A percentile compares a stretch with the other conserved stretches of the same genome.
Conservation (phyloP, 2,888 invertebrate genomes). For the Drosophila infuscata region DNA sequence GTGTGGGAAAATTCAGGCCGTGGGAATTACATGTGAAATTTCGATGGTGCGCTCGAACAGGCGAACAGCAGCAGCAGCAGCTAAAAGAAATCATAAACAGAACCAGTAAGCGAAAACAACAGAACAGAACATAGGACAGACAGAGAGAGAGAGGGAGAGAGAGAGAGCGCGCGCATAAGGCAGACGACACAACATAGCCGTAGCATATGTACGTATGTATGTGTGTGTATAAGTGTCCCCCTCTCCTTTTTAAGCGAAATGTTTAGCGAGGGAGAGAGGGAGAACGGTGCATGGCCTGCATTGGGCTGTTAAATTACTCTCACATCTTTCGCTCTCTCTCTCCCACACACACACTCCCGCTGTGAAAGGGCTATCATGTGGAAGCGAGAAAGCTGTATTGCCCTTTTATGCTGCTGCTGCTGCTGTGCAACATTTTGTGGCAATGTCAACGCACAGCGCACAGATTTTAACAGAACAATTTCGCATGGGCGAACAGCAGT, state of each 20-base stretch:
- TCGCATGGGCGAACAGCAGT: conserved; percentile 69
- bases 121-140: conserved; percentile 31
- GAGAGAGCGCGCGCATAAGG: conserved; percentile 11
- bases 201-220: conserved; percentile 38
- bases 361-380: conserved; percentile 32
- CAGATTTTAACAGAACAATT: conserved; percentile 83
- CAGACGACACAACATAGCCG: conserved; percentile 38
- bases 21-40: conserved; percentile 85
- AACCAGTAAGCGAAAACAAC: conserved; percentile 42
- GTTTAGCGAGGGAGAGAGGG: neutral
- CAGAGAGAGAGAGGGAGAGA: conserved; percentile 5
- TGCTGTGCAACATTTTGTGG: conserved; percentile 79
- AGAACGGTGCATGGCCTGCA: neutral
- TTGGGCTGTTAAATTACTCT: conserved; percentile 7
- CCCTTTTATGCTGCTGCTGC: conserved; percentile 19
- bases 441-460: conserved; percentile 56
- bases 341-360: neutral
- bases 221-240: conserved; percentile 12
- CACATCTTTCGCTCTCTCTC: conserved; percentile 2
- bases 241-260: conserved; percentile 15
- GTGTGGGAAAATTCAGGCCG: conserved; percentile 85
- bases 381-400: conserved; percentile 24
- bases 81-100: conserved; percentile 38
- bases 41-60: conserved; percentile 85
- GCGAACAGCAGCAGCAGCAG: conserved; percentile 81